phyloP scores from a whole-genome alignment of 1,140 invertebrate genomes.

The Leptestheria dahalacensis region DNA sequence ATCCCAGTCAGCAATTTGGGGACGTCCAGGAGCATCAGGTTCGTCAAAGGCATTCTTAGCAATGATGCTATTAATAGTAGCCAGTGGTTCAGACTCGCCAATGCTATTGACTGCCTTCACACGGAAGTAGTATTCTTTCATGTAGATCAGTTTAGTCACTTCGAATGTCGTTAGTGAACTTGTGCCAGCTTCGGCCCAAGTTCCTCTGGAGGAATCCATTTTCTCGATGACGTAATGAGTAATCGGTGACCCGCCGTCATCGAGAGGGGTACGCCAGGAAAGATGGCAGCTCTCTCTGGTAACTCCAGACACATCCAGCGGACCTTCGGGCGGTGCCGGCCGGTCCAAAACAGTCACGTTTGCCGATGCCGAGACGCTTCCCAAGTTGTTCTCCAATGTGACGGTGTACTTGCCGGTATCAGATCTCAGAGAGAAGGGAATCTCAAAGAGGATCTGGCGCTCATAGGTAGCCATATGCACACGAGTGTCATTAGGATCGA shows the following conservation, averaged over 20 bases:
- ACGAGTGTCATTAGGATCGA: conserved; percentile 38
- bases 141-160: conserved; percentile 70
- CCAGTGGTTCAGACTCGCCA: conserved; percentile 81
- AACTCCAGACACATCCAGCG: conserved; percentile 65
- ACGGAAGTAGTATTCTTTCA: conserved; percentile 62
- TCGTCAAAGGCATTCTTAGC: conserved; percentile 83
- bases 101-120: conserved; percentile 82
- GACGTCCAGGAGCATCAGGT: conserved; percentile 77
- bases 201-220: conserved; percentile 86
- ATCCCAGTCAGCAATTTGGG: conserved; percentile 78
- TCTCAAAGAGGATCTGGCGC: conserved; percentile 67
- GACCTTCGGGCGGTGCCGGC: conserved; percentile 71
- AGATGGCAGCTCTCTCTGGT: conserved; percentile 79
- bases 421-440: conserved; percentile 59
- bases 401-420: conserved; percentile 74
- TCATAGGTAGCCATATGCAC: conserved; percentile 54
- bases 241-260: conserved; percentile 85
- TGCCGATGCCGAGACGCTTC: conserved; percentile 60
- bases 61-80: conserved; percentile 67
- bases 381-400: conserved; percentile 69
- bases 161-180: conserved; percentile 64
- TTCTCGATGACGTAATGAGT: conserved; percentile 94
- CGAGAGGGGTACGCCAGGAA: conserved; percentile 62
- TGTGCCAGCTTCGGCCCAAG: conserved; percentile 88
- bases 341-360: conserved; percentile 76